Conservation (phyloP, 2,797 vertebrate genomes). For the Iguana delicatissima region DNA sequence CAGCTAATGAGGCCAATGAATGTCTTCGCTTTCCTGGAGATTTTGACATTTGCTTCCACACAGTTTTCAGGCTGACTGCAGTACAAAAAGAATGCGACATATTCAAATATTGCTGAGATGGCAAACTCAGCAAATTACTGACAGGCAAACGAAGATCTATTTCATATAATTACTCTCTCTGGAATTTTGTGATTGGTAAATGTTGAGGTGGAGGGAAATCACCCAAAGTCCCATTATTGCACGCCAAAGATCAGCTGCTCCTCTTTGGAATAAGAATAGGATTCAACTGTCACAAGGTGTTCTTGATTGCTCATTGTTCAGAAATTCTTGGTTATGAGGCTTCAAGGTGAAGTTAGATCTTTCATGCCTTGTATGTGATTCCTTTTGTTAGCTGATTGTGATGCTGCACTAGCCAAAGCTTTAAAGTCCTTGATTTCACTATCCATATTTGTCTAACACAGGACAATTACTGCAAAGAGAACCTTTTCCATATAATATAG, state of each 20-base stretch:
- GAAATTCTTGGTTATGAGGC: constrained; percentile 49
- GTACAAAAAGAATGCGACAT: background rate
- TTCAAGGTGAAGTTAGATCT: constrained; percentile 41
- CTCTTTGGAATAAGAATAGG: constrained; percentile 40
- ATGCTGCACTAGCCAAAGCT: constrained; percentile 26
- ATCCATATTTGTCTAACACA: constrained; percentile 36
- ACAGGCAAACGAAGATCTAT: constrained; percentile 46
- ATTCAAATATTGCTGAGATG: constrained; percentile 34
- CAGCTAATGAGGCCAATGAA: constrained; percentile 11
- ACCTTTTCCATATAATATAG: background rate
- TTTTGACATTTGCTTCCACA: constrained; percentile 43
- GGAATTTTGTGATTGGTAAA: constrained; percentile 6
- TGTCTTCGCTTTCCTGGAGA: constrained; percentile 23
- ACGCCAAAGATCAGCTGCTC: constrained; percentile 22
- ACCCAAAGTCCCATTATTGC: constrained; percentile 30
- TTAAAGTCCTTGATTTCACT: constrained; percentile 43
- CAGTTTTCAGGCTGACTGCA: background rate
- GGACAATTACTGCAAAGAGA: constrained; percentile 30
- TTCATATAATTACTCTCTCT: constrained; percentile 48
- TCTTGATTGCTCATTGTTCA: constrained; percentile 13
- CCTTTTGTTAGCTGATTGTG: background rate
- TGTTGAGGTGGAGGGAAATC: background rate
- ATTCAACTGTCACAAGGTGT: accelerated
- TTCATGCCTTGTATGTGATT: constrained; percentile 50
- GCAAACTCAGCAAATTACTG: constrained; percentile 31